Evolutionary conservation across 2,888 invertebrate species (phyloP).

Genomic region (Drosophila trichaetosa): DNA sequence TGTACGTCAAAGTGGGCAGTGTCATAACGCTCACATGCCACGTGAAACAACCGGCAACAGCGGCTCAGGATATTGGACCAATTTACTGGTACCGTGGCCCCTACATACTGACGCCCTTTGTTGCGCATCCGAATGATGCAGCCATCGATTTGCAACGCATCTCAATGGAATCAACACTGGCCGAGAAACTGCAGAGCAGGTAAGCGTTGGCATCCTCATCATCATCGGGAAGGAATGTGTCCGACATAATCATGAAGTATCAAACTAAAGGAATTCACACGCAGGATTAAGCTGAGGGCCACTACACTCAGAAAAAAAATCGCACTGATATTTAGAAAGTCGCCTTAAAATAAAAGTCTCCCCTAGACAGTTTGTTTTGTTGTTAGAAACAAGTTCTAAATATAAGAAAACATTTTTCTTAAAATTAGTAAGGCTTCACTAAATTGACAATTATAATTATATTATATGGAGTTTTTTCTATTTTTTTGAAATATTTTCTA

Average conservation of each 20-base stretch:
- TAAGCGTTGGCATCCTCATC: constrained; percentile 49
- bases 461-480: not conserved
- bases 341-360: not conserved
- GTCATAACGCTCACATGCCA: constrained; percentile 90
- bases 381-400: not conserved
- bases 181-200: constrained; percentile 90
- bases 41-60: constrained; percentile 87
- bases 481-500: not conserved
- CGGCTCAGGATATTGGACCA: constrained; percentile 88
- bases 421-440: not conserved
- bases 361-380: not conserved
- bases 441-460: not conserved
- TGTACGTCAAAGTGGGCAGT: constrained; percentile 91
- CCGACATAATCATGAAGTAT: constrained; percentile 21
- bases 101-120: constrained; percentile 84
- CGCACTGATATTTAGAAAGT: not conserved
- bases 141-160: constrained; percentile 84
- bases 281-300: constrained; percentile 1
- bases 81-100: constrained; percentile 89
- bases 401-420: not conserved
- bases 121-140: constrained; percentile 83
- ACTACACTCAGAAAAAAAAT: not conserved
- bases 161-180: constrained; percentile 84
- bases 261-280: constrained; percentile 25
- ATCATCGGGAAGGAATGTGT: not conserved